These are phyloP conservation scores for Drosophila prostipennis DNA, from an alignment of 2,888 invertebrate genomes.

Conservation along the genomic window DNA sequence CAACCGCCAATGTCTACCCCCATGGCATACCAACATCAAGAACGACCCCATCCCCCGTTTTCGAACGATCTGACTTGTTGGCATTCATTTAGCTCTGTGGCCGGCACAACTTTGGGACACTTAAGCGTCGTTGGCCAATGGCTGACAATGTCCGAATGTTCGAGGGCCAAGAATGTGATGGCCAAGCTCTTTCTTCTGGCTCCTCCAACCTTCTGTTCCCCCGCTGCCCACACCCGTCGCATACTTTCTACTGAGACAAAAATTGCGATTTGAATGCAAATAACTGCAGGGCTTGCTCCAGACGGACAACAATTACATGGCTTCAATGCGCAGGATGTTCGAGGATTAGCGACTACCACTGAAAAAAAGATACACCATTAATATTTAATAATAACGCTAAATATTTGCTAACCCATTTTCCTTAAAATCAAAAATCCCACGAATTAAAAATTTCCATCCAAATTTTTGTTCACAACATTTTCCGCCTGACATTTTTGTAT, in stretches of 20 bases:
- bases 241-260: conserved; percentile 71
- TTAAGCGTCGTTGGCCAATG: conserved; percentile 60
- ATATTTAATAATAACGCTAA: too few species aligned
- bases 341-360: conserved; percentile 10
- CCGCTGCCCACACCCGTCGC: conserved; percentile 17
- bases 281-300: conserved; percentile 77
- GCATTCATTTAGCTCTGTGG: conserved; percentile 70
- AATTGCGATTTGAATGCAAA: conserved; percentile 80
- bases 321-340: conserved; percentile 44
- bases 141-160: conserved; percentile 46
- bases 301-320: conserved; percentile 73
- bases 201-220: background rate
- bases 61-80: conserved; percentile 61
- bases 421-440: too few species aligned
- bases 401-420: too few species aligned
- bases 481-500: too few species aligned
- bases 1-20: background rate
- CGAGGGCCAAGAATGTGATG: conserved; percentile 39
- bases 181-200: conserved; percentile 26
- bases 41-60: background rate
- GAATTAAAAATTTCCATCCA: too few species aligned
- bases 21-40: background rate
- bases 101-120: conserved; percentile 74
- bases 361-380: background rate
- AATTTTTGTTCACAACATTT: too few species aligned